phyloP scores from a whole-genome alignment of 2,797 vertebrate species.

The Danio aesculapii region DNA sequence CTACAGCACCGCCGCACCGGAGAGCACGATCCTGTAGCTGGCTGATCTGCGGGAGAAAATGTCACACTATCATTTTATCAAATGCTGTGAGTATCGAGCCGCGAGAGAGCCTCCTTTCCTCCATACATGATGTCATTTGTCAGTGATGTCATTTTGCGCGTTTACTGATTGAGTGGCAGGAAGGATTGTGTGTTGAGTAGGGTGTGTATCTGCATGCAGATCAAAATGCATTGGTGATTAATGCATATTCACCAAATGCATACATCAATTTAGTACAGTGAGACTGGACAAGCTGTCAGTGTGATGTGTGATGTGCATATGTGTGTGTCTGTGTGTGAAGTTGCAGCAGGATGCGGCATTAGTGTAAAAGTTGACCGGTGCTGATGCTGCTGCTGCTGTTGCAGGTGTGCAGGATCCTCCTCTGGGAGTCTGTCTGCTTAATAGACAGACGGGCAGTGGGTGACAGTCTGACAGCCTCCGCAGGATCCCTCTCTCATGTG shows the following conservation, averaged over 20 bases:
- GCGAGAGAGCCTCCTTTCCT: slow-evolving; percentile 40
- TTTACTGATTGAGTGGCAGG: slow-evolving; percentile 43
- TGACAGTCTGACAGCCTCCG: slow-evolving; percentile 52
- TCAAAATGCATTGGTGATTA: background rate
- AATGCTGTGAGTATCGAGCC: slow-evolving; percentile 93
- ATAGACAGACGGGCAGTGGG: slow-evolving; percentile 45
- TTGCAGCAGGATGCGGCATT: slow-evolving; percentile 77
- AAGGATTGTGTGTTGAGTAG: slow-evolving; percentile 47
- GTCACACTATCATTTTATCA: slow-evolving; percentile 98
- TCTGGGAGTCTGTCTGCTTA: slow-evolving; percentile 63
- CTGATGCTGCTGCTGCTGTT: slow-evolving; percentile 64
- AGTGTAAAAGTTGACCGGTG: slow-evolving; percentile 78
- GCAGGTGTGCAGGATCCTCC: slow-evolving; percentile 73
- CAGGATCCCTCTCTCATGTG: slow-evolving; percentile 34
- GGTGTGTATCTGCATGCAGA: slow-evolving; percentile 43
- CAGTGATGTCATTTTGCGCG: slow-evolving; percentile 53
- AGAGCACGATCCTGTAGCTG: slow-evolving; percentile 80
- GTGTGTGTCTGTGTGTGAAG: slow-evolving; percentile 65
- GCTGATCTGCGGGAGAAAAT: slow-evolving; percentile 81
- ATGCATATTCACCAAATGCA: slow-evolving; percentile 15
- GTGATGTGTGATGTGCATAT: slow-evolving; percentile 17
- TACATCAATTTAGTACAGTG: background rate
- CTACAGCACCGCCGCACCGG: slow-evolving; percentile 66
- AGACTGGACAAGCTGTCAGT: slow-evolving; percentile 1
- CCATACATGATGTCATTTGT: slow-evolving; percentile 35